Evolutionary conservation across 1,140 invertebrate species (phyloP).

Genomic region (Eupristina koningsbergeri): DNA sequence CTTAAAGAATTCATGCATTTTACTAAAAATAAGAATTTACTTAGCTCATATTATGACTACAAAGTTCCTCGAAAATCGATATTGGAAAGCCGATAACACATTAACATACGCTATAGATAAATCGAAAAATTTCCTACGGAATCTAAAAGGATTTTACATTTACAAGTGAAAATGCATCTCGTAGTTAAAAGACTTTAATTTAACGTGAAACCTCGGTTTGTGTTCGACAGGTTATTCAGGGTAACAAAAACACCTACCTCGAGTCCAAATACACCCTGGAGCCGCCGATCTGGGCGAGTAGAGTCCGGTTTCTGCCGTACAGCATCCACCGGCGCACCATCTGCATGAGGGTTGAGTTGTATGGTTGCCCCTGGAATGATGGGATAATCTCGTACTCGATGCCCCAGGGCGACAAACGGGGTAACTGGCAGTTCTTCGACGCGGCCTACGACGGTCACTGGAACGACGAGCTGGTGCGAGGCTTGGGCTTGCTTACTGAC

Average conservation of each 20-base stretch:
- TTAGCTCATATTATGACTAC: too few species aligned
- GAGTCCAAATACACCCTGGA: constrained; percentile 84
- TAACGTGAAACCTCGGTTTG: background rate
- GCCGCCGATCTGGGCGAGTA: constrained; percentile 84
- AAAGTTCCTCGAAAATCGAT: too few species aligned
- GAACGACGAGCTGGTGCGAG: constrained; percentile 79
- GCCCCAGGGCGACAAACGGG: constrained; percentile 84
- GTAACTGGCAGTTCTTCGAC: constrained; percentile 90
- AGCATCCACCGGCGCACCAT: constrained; percentile 87
- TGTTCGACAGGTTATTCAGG: constrained; percentile 79
- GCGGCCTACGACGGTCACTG: constrained; percentile 93
- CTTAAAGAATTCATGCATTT: too few species aligned
- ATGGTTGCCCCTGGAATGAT: constrained; percentile 83
- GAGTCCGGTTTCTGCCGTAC: constrained; percentile 87
- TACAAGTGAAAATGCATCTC: too few species aligned
- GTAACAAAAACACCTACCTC: constrained; percentile 88
- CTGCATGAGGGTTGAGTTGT: constrained; percentile 89
- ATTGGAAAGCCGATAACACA: too few species aligned
- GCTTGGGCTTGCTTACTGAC: constrained; percentile 91
- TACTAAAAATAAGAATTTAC: too few species aligned
- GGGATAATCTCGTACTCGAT: constrained; percentile 71
- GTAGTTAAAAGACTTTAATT: too few species aligned
- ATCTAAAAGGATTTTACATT: too few species aligned
- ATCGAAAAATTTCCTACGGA: too few species aligned
- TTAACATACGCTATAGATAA: too few species aligned